Evolutionary conservation across 2,888 invertebrate species (phyloP).

Genomic region (Athrips mouffetella): DNA sequence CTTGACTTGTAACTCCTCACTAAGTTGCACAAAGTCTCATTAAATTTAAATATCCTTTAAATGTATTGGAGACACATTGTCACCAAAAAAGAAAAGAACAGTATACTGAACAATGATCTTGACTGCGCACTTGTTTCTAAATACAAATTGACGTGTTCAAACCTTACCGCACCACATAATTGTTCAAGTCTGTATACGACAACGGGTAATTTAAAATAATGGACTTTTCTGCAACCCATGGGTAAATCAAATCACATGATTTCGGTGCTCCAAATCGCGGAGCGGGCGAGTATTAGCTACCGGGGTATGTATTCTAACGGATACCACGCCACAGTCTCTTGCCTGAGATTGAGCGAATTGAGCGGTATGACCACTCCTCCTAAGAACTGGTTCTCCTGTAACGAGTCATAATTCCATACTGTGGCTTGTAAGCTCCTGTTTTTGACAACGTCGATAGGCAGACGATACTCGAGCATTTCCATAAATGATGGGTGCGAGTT

Average conservation of each 20-base stretch:
- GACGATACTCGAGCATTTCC: conserved; percentile 96
- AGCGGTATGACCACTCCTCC: conserved; percentile 94
- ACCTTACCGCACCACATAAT: no score
- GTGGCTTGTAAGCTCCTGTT: conserved; percentile 91
- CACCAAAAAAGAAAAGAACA: no score
- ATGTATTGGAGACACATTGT: no score
- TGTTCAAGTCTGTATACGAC: no score
- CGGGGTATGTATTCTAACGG: conserved; percentile 80
- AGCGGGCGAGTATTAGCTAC: conserved; percentile 59
- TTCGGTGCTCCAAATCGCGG: conserved; percentile 54
- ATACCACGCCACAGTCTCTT: conserved; percentile 93
- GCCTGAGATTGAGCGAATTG: conserved; percentile 83
- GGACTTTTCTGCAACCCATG: no score
- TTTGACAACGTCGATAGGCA: conserved; percentile 88
- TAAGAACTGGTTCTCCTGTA: conserved; percentile 96
- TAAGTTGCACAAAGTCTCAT: no score
- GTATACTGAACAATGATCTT: no score
- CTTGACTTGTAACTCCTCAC: no score
- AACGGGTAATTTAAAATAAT: no score
- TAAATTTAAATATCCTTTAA: no score
- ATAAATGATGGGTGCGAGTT: conserved; percentile 98
- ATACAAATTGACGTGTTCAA: no score
- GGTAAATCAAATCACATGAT: conserved; percentile 19
- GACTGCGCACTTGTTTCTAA: no score
- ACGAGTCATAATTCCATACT: conserved; percentile 95